Percentiles rank a stretch among this genome's conserved stretches.
phyloP scores from a whole-genome alignment of 35 echinoderm and acorn worm species.

The Eucidaris tribuloides region DNA sequence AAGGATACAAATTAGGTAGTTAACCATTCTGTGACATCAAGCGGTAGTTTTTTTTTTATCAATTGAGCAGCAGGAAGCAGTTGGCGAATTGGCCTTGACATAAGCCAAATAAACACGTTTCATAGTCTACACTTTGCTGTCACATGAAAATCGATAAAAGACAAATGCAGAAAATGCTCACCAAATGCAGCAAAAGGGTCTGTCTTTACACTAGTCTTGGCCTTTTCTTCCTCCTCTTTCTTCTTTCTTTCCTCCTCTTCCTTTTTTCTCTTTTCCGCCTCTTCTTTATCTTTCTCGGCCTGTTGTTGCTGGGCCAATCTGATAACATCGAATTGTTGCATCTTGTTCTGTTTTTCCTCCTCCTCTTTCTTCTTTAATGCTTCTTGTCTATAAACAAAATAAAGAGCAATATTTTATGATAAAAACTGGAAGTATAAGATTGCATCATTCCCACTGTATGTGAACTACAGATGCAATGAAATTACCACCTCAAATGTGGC shows the following conservation, averaged over 20 bases:
- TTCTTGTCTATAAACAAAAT: constrained; percentile 29
- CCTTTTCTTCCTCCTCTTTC: constrained; percentile 35
- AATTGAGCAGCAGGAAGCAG: no score
- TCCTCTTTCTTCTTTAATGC: constrained; percentile 56
- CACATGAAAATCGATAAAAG: neutral
- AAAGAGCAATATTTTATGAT: no score
- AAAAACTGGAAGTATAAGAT: no score
- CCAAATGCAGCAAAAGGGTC: constrained; percentile 72
- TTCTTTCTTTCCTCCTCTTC: constrained; percentile 24
- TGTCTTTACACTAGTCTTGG: neutral
- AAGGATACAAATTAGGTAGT: no score
- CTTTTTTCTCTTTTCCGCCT: constrained; percentile 22
- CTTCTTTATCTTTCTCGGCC: constrained; percentile 47
- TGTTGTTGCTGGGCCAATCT: constrained; percentile 38
- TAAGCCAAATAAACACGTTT: no score
- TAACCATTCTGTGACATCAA: no score
- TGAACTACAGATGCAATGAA: no score
- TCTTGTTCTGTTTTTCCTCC: constrained; percentile 43
- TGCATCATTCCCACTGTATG: no score
- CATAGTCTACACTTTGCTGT: neutral
- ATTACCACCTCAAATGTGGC: no score
- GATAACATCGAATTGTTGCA: constrained; percentile 7
- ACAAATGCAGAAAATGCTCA: constrained; percentile 11
- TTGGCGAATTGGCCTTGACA: no score
- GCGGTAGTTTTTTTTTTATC: no score